A percentile compares a stretch with the other conserved stretches of the same genome.
phyloP scores from a whole-genome alignment of 2,113 vertebrate genomes.

The Lucifuga dentata region DNA sequence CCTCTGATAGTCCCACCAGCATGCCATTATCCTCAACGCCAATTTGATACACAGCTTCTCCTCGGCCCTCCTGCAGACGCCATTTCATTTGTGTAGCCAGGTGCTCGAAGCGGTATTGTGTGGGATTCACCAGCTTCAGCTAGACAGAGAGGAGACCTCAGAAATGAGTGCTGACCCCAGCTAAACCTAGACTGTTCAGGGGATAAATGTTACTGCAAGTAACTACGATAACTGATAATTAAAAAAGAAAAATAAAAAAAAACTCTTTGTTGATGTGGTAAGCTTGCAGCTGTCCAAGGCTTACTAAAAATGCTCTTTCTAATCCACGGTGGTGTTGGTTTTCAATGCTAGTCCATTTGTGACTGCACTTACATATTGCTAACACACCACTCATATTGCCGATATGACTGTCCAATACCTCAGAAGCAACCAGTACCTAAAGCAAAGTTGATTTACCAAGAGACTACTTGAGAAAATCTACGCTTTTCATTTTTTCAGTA shows the following conservation, averaged over 20 bases:
- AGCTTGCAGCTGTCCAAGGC: constrained; percentile 17
- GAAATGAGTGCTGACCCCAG: constrained; percentile 5
- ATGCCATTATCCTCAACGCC: constrained; percentile 98
- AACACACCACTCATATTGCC: neutral
- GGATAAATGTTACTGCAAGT: neutral
- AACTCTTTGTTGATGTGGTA: constrained; percentile 10
- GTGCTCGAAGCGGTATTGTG: constrained; percentile 97
- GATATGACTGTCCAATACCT: too few relatives aligned
- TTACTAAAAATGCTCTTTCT: constrained; percentile 50
- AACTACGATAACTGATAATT: neutral
- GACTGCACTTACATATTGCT: neutral
- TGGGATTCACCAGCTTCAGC: constrained; percentile 97
- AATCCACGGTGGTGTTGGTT: constrained; percentile 47
- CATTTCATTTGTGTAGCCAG: constrained; percentile 99
- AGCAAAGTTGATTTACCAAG: too few relatives aligned
- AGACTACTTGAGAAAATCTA: too few relatives aligned
- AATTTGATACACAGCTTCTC: constrained; percentile 98
- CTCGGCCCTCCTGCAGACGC: constrained; percentile 96
- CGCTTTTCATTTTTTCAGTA: too few relatives aligned
- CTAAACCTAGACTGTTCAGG: neutral
- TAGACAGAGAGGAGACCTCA: constrained; percentile 55
- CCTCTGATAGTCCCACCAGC: constrained; percentile 93
- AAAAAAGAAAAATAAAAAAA: neutral
- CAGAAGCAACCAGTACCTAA: too few relatives aligned
- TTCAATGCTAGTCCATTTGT: constrained; percentile 10